These are phyloP conservation scores for Euthynnus affinis DNA, from an alignment of 2,797 vertebrate species.

Conservation along the genomic window DNA sequence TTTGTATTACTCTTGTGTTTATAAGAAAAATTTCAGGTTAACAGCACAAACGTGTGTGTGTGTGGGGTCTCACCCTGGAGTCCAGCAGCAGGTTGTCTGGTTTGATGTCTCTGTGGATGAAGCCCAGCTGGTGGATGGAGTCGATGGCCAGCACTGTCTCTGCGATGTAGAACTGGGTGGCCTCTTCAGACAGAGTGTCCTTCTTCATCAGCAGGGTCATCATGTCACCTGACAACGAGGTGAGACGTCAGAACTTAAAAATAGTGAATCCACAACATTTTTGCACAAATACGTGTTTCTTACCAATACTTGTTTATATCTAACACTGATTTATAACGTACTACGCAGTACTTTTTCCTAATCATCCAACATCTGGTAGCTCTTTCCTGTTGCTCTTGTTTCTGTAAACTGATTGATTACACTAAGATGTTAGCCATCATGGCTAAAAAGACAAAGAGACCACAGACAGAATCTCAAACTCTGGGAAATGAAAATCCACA, in stretches of 20 bases:
- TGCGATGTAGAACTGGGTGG: conserved; percentile 98
- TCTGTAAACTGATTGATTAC: no score
- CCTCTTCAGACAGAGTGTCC: conserved; percentile 96
- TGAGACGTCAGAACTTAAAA: conserved; percentile 26
- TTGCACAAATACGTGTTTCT: no score
- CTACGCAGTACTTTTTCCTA: no score
- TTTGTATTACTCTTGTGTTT: no score
- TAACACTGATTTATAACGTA: background rate
- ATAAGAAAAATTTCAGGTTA: no score
- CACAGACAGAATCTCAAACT: no score
- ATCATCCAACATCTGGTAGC: no score
- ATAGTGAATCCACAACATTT: background rate
- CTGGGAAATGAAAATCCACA: no score
- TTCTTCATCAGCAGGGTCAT: conserved; percentile 98
- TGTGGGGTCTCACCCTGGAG: conserved; percentile 86
- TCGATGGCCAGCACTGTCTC: conserved; percentile 98
- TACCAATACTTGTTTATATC: no score
- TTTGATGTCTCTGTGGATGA: conserved; percentile 98
- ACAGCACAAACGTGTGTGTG: background rate
- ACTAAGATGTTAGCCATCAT: no score
- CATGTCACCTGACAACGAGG: conserved; percentile 92
- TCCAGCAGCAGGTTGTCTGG: conserved; percentile 97
- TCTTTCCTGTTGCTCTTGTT: no score
- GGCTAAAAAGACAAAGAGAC: no score
- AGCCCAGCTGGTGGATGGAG: conserved; percentile 98